These are phyloP conservation scores for Sebastes iracundus DNA, from an alignment of 2,797 vertebrate genomes.

Conservation along the genomic window DNA sequence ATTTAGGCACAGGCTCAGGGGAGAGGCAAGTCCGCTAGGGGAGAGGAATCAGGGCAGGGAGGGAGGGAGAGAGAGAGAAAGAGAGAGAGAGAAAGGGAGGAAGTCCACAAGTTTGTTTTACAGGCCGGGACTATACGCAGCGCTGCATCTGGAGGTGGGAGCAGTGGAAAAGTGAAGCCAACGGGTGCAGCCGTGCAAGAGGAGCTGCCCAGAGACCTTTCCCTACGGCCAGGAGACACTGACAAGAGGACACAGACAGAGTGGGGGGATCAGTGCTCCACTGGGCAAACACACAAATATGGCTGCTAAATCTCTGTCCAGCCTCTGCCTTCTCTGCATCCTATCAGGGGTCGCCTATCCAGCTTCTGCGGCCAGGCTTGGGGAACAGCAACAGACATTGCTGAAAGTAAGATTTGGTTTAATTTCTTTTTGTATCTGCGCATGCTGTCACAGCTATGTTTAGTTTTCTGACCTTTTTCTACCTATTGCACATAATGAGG, in stretches of 20 bases:
- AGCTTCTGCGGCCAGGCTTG: constrained; percentile 52
- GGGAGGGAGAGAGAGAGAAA: constrained; percentile 47
- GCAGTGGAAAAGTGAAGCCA: constrained; percentile 70
- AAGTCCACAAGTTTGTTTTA: constrained; percentile 78
- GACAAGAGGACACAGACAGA: constrained; percentile 34
- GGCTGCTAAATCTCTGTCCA: constrained; percentile 68
- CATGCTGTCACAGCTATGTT: neutral
- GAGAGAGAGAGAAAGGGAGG: constrained; percentile 46
- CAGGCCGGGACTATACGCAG: constrained; percentile 49
- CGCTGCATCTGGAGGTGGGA: constrained; percentile 82
- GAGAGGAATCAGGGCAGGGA: constrained; percentile 61
- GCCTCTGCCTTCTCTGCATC: constrained; percentile 72
- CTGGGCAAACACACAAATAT: constrained; percentile 69
- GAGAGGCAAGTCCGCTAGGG: constrained; percentile 75
- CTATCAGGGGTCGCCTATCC: constrained; percentile 54
- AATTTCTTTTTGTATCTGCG: neutral
- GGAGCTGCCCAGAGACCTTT: constrained; percentile 68
- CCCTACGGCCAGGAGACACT: constrained; percentile 57
- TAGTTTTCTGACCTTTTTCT: neutral
- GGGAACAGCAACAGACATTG: constrained; percentile 62
- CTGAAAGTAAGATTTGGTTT: constrained; percentile 69
- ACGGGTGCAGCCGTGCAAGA: constrained; percentile 57
- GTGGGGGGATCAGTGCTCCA: constrained; percentile 30
- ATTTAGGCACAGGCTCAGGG: constrained; percentile 80
- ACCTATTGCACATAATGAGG: neutral